These are phyloP conservation scores for Halcyon malimbica DNA, from an alignment of 2,113 vertebrate species.

Conservation along the genomic window DNA sequence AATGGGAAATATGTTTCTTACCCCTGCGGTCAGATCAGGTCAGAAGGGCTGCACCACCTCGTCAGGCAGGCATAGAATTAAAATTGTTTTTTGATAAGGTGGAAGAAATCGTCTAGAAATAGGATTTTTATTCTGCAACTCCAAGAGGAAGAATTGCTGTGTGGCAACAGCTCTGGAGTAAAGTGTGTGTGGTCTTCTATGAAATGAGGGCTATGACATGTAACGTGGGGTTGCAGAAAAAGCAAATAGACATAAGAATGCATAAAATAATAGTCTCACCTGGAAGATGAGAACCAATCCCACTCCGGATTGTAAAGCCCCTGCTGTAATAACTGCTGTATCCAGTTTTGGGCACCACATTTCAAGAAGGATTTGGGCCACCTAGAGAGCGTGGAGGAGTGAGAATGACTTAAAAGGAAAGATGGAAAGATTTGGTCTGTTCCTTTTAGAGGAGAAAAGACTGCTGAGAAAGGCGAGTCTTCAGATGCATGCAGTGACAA, in stretches of 20 bases:
- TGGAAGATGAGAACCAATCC: not conserved
- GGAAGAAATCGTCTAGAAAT: not conserved
- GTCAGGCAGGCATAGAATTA: not conserved
- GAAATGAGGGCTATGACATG: not conserved
- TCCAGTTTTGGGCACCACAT: not conserved
- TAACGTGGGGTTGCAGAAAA: not conserved
- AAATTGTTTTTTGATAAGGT: not conserved
- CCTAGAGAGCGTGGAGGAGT: conserved; percentile 7
- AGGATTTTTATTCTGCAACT: not conserved
- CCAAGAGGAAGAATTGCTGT: not conserved
- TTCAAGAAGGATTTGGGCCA: not conserved
- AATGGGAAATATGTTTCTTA: not conserved
- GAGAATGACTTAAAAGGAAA: conserved; percentile 17
- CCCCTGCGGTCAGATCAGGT: not conserved
- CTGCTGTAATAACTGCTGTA: not conserved
- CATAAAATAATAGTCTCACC: not conserved
- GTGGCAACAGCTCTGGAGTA: not conserved
- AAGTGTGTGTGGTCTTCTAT: not conserved
- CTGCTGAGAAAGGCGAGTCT: not conserved
- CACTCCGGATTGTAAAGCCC: not conserved
- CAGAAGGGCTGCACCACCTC: not conserved
- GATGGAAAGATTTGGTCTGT: not conserved
- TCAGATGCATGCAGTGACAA: not conserved
- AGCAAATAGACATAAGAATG: not conserved
- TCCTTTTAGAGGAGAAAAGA: not conserved